phyloP scores from a whole-genome alignment of 1,140 invertebrate genomes.

The Hermetia illucens region DNA sequence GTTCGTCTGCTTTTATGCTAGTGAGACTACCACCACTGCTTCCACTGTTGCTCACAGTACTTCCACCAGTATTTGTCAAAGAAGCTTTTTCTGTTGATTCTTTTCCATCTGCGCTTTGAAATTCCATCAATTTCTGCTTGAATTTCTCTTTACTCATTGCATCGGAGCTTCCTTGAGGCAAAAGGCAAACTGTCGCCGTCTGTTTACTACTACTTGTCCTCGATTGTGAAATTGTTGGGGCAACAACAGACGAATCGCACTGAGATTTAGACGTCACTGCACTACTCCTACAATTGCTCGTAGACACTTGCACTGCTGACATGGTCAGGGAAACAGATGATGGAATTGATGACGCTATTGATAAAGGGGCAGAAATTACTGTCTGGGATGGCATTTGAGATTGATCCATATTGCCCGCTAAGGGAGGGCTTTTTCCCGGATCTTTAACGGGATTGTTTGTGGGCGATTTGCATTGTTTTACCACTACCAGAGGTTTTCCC shows the following conservation, averaged over 20 bases:
- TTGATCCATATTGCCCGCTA: too few species aligned
- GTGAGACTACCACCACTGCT: too few species aligned
- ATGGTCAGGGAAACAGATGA: too few species aligned
- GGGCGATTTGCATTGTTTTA: slow-evolving; percentile 3
- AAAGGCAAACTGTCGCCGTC: slow-evolving; percentile 1
- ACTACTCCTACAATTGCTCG: neutral
- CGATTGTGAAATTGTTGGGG: neutral
- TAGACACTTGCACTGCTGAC: neutral
- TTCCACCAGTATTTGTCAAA: too few species aligned
- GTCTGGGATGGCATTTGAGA: too few species aligned
- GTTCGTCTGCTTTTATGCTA: too few species aligned
- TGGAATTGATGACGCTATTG: neutral
- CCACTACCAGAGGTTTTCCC: neutral
- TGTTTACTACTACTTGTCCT: neutral
- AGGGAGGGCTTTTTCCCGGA: slow-evolving; percentile 10
- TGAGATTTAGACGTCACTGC: neutral
- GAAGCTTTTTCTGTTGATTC: neutral
- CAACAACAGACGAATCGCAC: neutral
- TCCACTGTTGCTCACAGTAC: too few species aligned
- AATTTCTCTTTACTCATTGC: slow-evolving; percentile 41
- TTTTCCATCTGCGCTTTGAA: neutral
- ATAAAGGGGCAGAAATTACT: neutral
- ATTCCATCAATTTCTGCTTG: slow-evolving; percentile 43
- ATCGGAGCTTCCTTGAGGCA: slow-evolving; percentile 33
- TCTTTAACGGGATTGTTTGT: slow-evolving; percentile 6